Conservation (phyloP, 2,888 invertebrate species). For the Campoplex nolae region DNA sequence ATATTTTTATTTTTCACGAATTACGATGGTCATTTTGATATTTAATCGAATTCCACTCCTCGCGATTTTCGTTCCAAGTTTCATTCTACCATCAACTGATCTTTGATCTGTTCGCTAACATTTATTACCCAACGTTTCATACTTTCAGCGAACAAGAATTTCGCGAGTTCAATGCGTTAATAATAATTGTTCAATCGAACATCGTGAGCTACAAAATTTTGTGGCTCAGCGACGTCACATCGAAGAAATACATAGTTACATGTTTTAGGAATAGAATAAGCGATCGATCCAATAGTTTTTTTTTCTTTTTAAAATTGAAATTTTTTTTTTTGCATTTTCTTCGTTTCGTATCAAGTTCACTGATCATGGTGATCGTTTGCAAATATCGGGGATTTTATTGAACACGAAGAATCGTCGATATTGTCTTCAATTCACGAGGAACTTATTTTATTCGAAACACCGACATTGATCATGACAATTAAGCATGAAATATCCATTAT, state of each 20-base stretch:
- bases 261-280: background rate
- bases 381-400: background rate
- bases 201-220: too few species aligned
- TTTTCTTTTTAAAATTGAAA: constrained; percentile 35
- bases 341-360: background rate
- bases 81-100: constrained; percentile 8
- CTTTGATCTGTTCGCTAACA: background rate
- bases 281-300: constrained; percentile 11
- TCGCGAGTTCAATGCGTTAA: constrained; percentile 20
- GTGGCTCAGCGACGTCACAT: too few species aligned
- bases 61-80: constrained; percentile 6
- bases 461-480: background rate
- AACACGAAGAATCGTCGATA: constrained; percentile 12
- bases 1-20: background rate
- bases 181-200: constrained; percentile 26
- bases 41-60: constrained; percentile 9
- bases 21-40: background rate
- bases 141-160: constrained; percentile 39
- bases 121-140: constrained; percentile 18
- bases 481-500: background rate
- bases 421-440: constrained; percentile 1
- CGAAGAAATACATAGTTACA: background rate
- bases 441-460: constrained; percentile 18
- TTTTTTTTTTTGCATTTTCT: constrained; percentile 28
- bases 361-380: background rate